These are phyloP conservation scores for Sylvilagus bachmani DNA, from an alignment of 2,113 vertebrate genomes.

Conservation along the genomic window DNA sequence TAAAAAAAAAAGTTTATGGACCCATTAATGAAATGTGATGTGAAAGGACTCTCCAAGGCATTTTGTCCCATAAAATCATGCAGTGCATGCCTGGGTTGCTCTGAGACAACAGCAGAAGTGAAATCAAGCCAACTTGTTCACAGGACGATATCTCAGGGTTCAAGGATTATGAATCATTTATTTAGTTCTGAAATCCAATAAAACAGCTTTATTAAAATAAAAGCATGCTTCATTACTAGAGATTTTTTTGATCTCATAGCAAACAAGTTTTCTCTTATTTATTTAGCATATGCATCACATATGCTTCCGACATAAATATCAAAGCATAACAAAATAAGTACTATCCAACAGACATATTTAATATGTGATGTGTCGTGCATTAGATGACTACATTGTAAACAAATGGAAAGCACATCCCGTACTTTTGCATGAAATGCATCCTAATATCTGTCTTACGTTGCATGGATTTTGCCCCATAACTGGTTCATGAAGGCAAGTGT, in stretches of 20 bases:
- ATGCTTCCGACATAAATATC: slow-evolving; percentile 66
- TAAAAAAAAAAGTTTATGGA: slow-evolving; percentile 49
- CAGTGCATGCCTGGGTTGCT: background rate
- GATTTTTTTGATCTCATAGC: slow-evolving; percentile 62
- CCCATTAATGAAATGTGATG: slow-evolving; percentile 47
- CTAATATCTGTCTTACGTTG: background rate
- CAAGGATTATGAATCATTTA: slow-evolving; percentile 64
- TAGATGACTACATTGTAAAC: slow-evolving; percentile 19
- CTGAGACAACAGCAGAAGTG: background rate
- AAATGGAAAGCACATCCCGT: background rate
- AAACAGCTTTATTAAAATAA: slow-evolving; percentile 56
- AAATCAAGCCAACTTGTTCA: slow-evolving; percentile 41
- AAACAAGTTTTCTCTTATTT: slow-evolving; percentile 63
- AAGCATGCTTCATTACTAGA: slow-evolving; percentile 46
- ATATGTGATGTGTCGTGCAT: slow-evolving; percentile 2
- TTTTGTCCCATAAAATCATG: slow-evolving; percentile 55
- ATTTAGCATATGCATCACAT: slow-evolving; percentile 60
- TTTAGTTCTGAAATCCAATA: slow-evolving; percentile 48
- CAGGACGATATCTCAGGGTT: slow-evolving; percentile 45
- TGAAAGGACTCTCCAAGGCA: slow-evolving; percentile 34
- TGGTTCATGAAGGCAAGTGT: background rate
- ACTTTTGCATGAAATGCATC: background rate
- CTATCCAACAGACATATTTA: slow-evolving; percentile 62
- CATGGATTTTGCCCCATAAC: background rate
- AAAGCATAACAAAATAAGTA: slow-evolving; percentile 61